Base-by-base conservation (phyloP, 1,140 invertebrate genomes). In the Megathymus violae region DNA sequence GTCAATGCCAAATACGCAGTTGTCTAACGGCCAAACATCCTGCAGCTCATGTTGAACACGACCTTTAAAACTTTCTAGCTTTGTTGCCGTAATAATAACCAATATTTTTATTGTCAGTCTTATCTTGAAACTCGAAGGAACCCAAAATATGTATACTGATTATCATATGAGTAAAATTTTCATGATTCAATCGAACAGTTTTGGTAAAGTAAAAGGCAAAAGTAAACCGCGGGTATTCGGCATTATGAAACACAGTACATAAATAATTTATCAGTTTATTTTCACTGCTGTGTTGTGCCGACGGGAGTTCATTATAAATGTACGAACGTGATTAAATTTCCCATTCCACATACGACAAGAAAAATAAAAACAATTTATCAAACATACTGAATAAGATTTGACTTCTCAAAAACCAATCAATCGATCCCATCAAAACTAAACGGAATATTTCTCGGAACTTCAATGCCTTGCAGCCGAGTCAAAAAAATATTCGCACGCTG, bases 401-500 rank as follows among this genome's bases (percentile, higher is more conserved):
- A 4, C 13, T 59, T 46, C 54, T 34, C 16, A 47, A 59, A 59
- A 59, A 47, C 43, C 43, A 36, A 59, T 59, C 54, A 59, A 59
- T 59, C 54, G 54, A 59, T 19, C 19, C 27, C 25, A 19, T 44
- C 17, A 19, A 15, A 46, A 16, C 41, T 41, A 58, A 58, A 58
- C 19, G 14, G 43, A 43, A 44, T 13, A 15, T 14, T 59, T 47
- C 54, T 9, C 4, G 17, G 52, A 58, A 56, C 19, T 11, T 14
- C 36, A 41, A 25, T 11, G 51, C 38, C 38, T 27, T 11, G 19
- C n/a, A 14, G 11, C 31, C 48, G 14, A 15, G 17, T 54, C 31
- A 41, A 54, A 56, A 43, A 56, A 43, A 43, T 56, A 56, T 56
- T 56, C 52, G 52, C 52, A 58, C 52, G 52, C 17, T 58, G 52